A percentile compares a stretch with the other conserved stretches of the same genome.
Evolutionary conservation across 2,113 vertebrate species (phyloP).

Genomic region (Paramisgurnus dabryanus): DNA sequence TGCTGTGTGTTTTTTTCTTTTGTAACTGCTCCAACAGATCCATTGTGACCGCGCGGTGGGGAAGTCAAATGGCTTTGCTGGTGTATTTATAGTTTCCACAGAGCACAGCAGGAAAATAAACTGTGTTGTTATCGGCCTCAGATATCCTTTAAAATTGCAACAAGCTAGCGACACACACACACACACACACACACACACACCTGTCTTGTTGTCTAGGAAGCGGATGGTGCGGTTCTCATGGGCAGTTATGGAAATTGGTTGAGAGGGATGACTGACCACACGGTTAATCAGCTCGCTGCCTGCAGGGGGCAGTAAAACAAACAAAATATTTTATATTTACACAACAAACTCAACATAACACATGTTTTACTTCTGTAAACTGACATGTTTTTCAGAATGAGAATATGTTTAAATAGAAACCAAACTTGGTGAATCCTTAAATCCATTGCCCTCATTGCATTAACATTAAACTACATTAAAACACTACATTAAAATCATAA

Average conservation of each 20-base stretch:
- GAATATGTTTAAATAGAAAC: too few relatives aligned
- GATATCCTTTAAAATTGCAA: background rate
- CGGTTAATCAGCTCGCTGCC: constrained; percentile 87
- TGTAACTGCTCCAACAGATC: background rate
- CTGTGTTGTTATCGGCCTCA: background rate
- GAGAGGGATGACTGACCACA: constrained; percentile 85
- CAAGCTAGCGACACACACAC: background rate
- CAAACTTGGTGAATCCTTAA: too few relatives aligned
- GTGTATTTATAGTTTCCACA: constrained; percentile 18
- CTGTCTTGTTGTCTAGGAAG: constrained; percentile 88
- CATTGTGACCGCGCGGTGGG: background rate
- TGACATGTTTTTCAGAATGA: too few relatives aligned
- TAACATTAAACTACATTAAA: too few relatives aligned
- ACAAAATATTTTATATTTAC: background rate
- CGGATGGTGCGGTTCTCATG: constrained; percentile 89
- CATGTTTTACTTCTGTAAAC: too few relatives aligned
- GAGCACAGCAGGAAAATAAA: constrained; percentile 3
- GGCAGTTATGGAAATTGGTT: constrained; percentile 85
- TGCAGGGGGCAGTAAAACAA: constrained; percentile 54
- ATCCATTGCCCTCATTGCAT: too few relatives aligned
- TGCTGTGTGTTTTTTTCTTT: background rate
- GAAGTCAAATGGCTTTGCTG: background rate
- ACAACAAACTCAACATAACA: background rate
- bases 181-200: constrained; percentile 60
- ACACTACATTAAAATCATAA: too few relatives aligned